A percentile compares a stretch with the other conserved stretches of the same genome.
phyloP scores from a whole-genome alignment of 2,888 invertebrate genomes.

The Eristalis tenax region DNA sequence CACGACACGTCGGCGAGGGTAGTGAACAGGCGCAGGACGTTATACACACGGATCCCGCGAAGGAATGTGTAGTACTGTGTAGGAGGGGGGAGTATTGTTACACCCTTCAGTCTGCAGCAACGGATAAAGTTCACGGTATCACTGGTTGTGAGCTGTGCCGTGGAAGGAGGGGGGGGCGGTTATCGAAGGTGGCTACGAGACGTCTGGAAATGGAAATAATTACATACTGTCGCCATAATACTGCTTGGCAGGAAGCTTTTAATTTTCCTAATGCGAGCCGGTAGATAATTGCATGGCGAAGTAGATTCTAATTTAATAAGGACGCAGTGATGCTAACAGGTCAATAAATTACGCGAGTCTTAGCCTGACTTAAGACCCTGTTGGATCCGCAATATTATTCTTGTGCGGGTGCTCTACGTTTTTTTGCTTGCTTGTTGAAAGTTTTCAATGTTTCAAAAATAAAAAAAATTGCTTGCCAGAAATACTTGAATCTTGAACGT shows the following conservation, averaged over 20 bases:
- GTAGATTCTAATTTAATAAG: conserved; percentile 71
- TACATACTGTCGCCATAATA: conserved; percentile 70
- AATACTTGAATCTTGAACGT: neutral
- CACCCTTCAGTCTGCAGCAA: conserved; percentile 10
- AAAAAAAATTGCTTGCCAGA: neutral
- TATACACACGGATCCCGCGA: neutral
- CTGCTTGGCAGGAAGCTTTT: conserved; percentile 71
- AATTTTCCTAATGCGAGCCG: conserved; percentile 71
- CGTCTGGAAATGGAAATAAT: conserved; percentile 66
- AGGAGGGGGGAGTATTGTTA: conserved; percentile 28
- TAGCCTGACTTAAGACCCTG: conserved; percentile 42
- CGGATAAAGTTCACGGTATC: neutral
- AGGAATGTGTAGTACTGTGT: conserved; percentile 31
- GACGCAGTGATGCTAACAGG: conserved; percentile 68
- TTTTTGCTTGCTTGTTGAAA: neutral
- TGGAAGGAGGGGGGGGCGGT: neutral
- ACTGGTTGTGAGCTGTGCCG: neutral
- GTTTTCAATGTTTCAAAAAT: neutral
- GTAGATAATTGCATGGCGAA: conserved; percentile 70
- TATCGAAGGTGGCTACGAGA: conserved; percentile 39
- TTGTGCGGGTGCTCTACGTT: neutral
- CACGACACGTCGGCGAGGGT: conserved; percentile 49
- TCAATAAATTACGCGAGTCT: conserved; percentile 67
- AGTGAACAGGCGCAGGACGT: neutral
- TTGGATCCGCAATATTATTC: conserved; percentile 30